phyloP scores from a whole-genome alignment of 2,797 vertebrate species.

The Amphiprion clarkii region DNA sequence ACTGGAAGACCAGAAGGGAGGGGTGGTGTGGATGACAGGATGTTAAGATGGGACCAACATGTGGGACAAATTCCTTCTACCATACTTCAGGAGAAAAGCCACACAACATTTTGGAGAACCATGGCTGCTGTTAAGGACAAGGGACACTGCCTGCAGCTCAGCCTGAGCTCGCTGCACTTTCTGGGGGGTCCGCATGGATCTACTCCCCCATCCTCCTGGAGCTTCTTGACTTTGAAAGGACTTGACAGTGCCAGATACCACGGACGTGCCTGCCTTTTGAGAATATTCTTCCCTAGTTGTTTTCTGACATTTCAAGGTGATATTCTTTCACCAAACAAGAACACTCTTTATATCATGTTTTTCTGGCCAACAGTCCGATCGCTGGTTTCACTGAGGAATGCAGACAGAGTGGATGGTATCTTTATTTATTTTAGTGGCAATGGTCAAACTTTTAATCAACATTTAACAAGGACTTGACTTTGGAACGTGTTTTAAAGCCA shows the following conservation, averaged over 20 bases:
- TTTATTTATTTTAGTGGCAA: slow-evolving; percentile 27
- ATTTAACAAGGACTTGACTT: not conserved
- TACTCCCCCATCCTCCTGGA: not conserved
- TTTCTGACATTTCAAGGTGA: not conserved
- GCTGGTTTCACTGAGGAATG: slow-evolving; percentile 1
- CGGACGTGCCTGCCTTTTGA: not conserved
- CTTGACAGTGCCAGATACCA: not conserved
- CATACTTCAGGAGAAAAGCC: not conserved
- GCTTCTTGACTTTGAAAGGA: not conserved
- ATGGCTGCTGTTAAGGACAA: not conserved
- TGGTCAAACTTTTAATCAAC: not conserved
- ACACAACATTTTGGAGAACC: not conserved
- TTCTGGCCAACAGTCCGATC: not conserved
- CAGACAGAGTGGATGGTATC: not conserved
- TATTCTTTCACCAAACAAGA: not conserved
- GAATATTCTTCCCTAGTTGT: not conserved
- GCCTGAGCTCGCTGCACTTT: not conserved
- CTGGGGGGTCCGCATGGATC: not conserved
- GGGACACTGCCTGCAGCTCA: not conserved
- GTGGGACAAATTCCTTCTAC: not conserved
- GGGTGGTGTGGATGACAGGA: not conserved
- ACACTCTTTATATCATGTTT: not conserved
- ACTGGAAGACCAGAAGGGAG: not conserved
- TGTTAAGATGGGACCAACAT: not conserved
- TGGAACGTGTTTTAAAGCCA: slow-evolving; percentile 10